These are phyloP conservation scores for Lordiphosa fenestrarum DNA, from an alignment of 2,888 invertebrate genomes.

Conservation along the genomic window DNA sequence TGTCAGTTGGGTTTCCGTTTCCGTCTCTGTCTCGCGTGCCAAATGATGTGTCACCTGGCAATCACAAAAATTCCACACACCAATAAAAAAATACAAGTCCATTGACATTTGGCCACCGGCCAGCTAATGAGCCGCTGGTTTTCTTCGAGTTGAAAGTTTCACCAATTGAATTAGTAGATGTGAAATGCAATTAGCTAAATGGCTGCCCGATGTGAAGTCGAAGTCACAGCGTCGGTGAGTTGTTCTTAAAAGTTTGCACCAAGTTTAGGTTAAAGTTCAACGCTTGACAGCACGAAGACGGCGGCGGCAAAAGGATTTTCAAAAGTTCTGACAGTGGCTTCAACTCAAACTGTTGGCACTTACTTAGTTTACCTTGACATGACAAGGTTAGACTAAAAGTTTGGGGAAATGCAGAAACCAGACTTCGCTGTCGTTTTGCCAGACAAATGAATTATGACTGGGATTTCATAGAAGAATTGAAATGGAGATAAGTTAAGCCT, in stretches of 20 bases:
- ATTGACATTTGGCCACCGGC: constrained; percentile 23
- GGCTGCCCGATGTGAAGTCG: constrained; percentile 39
- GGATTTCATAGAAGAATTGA: no score
- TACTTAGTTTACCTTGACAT: constrained; percentile 27
- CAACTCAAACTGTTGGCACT: constrained; percentile 9
- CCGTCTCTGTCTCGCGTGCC: constrained; percentile 72
- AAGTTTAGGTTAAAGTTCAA: constrained; percentile 4
- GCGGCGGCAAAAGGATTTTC: constrained; percentile 6
- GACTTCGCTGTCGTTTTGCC: no score
- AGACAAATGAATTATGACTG: no score
- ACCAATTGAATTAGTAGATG: constrained; percentile 54
- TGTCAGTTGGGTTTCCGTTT: constrained; percentile 18
- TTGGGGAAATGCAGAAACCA: not conserved
- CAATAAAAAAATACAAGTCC: not conserved
- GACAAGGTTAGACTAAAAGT: constrained; percentile 19
- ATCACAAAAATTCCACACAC: constrained; percentile 23
- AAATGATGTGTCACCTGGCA: constrained; percentile 70
- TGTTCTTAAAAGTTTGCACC: constrained; percentile 35
- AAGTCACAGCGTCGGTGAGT: constrained; percentile 5
- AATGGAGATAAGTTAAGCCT: no score
- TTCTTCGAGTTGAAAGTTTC: constrained; percentile 17
- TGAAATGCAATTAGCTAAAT: constrained; percentile 61
- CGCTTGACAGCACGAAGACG: not conserved
- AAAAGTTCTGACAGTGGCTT: constrained; percentile 2
- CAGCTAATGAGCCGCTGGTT: constrained; percentile 43